phyloP scores from a whole-genome alignment of 2,888 invertebrate genomes.

The Cheilosia soror region DNA sequence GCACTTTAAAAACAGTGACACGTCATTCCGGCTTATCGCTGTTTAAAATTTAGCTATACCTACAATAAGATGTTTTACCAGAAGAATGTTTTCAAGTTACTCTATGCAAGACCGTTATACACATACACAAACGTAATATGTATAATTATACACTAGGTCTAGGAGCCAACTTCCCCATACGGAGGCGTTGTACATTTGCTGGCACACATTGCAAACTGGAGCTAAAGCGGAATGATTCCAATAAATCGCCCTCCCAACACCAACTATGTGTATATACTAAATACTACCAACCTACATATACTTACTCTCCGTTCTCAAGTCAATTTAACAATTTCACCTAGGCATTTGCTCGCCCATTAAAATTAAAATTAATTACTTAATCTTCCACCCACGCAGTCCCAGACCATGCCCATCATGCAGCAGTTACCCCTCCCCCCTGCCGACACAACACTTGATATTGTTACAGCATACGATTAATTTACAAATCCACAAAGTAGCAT shows the following conservation, averaged over 20 bases:
- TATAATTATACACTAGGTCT: constrained; percentile 1
- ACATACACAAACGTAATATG: neutral
- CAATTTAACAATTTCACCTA: constrained; percentile 58
- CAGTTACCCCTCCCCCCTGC: neutral
- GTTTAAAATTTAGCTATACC: neutral
- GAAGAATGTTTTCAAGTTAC: neutral
- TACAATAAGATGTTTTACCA: neutral
- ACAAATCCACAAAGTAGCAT: constrained; percentile 70
- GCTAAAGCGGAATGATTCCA: neutral
- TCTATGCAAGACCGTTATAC: neutral
- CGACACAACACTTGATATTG: constrained; percentile 56
- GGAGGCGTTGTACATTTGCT: neutral
- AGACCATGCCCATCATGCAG: neutral
- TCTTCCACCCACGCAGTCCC: constrained; percentile 36
- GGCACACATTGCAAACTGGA: constrained; percentile 7
- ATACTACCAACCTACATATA: neutral
- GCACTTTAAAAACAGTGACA: neutral
- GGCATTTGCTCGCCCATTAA: constrained; percentile 56
- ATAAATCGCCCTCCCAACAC: constrained; percentile 16
- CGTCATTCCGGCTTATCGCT: neutral
- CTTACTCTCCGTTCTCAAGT: constrained; percentile 23
- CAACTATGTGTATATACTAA: neutral
- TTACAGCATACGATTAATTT: constrained; percentile 66
- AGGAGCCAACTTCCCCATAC: constrained; percentile 1
- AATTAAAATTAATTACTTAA: constrained; percentile 66